Evolutionary conservation across 2,888 invertebrate species (phyloP).

Genomic region (Gastracanthus pulcherrimus): DNA sequence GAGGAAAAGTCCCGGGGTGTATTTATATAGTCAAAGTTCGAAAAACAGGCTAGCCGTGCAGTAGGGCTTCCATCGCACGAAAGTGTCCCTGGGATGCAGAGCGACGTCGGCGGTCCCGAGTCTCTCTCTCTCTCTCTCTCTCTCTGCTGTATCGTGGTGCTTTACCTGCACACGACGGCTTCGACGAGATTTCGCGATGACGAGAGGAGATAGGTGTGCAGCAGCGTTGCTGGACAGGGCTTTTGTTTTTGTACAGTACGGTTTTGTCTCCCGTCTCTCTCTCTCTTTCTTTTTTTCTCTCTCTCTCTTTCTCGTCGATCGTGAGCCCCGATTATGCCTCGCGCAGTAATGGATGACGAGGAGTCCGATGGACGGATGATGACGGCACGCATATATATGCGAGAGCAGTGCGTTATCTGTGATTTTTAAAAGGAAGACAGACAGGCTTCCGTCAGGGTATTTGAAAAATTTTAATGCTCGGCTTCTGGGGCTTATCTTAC

Average conservation of each 20-base stretch:
- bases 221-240: neutral
- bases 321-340: conserved; percentile 6
- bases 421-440: conserved; percentile 10
- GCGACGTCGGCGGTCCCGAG: conserved; percentile 28
- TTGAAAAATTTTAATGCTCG: conserved; percentile 25
- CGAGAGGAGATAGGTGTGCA: conserved; percentile 1
- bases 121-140: no score
- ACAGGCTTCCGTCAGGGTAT: conserved; percentile 5
- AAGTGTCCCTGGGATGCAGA: conserved; percentile 7
- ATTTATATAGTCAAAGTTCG: neutral
- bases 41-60: neutral
- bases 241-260: neutral
- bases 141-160: neutral
- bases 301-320: neutral
- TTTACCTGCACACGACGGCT: conserved; percentile 6
- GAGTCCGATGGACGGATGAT: neutral
- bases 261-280: no score
- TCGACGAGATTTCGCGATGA: conserved; percentile 29
- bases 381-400: neutral
- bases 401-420: conserved; percentile 16
- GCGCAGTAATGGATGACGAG: conserved; percentile 30
- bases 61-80: conserved; percentile 16
- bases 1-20: conserved; percentile 18
- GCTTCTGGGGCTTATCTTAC: conserved; percentile 31
- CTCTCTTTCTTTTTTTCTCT: no score